These are phyloP conservation scores for Ganaspis sp. DNA, from an alignment of 1,140 invertebrate genomes.

Conservation along the genomic window DNA sequence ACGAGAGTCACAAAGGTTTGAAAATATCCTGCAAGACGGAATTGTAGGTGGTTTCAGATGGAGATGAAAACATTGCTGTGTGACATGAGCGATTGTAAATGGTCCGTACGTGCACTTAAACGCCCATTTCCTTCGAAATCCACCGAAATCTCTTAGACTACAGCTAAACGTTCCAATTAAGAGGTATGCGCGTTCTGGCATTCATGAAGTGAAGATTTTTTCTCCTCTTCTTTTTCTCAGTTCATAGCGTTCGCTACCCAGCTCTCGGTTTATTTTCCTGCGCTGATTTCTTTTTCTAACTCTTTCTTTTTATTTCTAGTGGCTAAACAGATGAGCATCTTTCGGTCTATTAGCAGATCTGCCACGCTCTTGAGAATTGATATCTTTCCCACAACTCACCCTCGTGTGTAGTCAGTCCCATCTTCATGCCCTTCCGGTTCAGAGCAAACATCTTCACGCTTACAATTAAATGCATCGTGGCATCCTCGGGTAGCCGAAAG, in stretches of 20 bases:
- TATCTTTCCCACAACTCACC: slow-evolving; percentile 59
- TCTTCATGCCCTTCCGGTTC: slow-evolving; percentile 44
- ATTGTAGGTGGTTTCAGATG: slow-evolving; percentile 40
- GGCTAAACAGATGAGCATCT: slow-evolving; percentile 67
- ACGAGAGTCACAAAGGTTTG: background rate
- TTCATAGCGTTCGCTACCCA: slow-evolving; percentile 44
- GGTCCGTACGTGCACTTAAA: slow-evolving; percentile 67
- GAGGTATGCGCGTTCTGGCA: slow-evolving; percentile 74
- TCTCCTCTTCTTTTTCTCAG: slow-evolving; percentile 52
- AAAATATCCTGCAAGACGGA: background rate
- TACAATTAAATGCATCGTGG: slow-evolving; percentile 49
- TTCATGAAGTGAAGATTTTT: slow-evolving; percentile 65
- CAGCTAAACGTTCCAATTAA: slow-evolving; percentile 76
- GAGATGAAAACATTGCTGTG: slow-evolving; percentile 52
- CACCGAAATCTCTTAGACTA: slow-evolving; percentile 70
- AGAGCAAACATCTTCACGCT: slow-evolving; percentile 50
- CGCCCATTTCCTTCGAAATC: slow-evolving; percentile 75
- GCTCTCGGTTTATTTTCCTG: slow-evolving; percentile 10
- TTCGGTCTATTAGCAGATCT: slow-evolving; percentile 72
- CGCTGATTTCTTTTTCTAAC: slow-evolving; percentile 8
- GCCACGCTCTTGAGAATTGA: slow-evolving; percentile 66
- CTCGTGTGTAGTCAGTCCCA: slow-evolving; percentile 43
- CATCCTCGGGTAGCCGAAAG: background rate
- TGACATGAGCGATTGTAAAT: slow-evolving; percentile 68
- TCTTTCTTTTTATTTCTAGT: slow-evolving; percentile 47